phyloP scores from a whole-genome alignment of 2,888 invertebrate species.

The Elysia crispata region DNA sequence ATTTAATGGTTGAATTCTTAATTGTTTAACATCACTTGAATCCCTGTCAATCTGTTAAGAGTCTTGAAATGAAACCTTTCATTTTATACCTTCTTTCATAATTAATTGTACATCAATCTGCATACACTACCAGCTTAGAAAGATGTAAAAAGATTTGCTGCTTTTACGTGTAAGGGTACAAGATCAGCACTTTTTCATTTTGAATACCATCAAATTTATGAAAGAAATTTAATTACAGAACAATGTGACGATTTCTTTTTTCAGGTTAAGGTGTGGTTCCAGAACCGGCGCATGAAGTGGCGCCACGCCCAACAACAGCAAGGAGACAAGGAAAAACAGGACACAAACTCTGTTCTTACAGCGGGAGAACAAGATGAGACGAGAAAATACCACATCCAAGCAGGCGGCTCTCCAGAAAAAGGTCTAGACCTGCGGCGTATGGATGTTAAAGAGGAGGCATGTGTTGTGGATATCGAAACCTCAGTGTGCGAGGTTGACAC shows the following conservation, averaged over 20 bases:
- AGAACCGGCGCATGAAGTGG: conserved; percentile 94
- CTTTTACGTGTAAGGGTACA: too few species aligned
- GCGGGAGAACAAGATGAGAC: not conserved
- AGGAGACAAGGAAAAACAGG: conserved; percentile 43
- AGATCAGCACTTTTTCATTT: too few species aligned
- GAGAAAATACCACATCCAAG: not conserved
- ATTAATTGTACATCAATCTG: too few species aligned
- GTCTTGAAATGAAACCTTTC: too few species aligned
- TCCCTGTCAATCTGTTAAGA: too few species aligned
- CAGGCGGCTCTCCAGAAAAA: not conserved
- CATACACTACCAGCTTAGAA: too few species aligned
- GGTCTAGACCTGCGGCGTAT: not conserved
- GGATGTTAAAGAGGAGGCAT: not conserved
- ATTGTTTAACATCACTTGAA: too few species aligned
- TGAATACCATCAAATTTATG: too few species aligned
- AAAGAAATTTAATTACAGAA: too few species aligned
- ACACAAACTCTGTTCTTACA: not conserved
- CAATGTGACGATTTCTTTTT: conserved; percentile 11
- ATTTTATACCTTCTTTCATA: too few species aligned
- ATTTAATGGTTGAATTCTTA: too few species aligned
- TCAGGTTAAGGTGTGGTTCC: conserved; percentile 85
- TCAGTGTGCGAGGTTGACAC: not conserved
- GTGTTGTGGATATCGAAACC: not conserved
- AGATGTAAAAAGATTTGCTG: too few species aligned
- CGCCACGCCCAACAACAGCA: conserved; percentile 80